These are phyloP conservation scores for Haliclona indistincta DNA, from an alignment of 37 sponge, comb jelly and placozoan genomes.

Conservation along the genomic window DNA sequence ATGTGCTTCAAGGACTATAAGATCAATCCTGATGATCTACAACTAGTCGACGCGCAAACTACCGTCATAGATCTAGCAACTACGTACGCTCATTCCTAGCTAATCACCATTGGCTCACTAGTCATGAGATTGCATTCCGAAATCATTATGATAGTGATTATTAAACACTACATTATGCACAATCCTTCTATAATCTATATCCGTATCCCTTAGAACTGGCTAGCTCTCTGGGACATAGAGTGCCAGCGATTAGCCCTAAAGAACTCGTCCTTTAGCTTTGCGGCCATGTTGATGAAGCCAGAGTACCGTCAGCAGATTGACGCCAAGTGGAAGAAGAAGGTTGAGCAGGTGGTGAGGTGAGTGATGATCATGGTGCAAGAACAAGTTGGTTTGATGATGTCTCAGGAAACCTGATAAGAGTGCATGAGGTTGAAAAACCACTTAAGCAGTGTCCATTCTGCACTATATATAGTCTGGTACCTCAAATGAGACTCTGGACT, in stretches of 20 bases:
- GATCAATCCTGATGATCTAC: conserved; percentile 5
- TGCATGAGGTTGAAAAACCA: conserved; percentile 83
- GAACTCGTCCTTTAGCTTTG: conserved; percentile 87
- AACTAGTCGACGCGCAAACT: not conserved
- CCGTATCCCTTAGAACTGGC: too few relatives aligned
- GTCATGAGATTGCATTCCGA: too few relatives aligned
- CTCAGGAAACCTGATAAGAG: conserved; percentile 88
- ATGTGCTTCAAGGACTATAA: conserved; percentile 32
- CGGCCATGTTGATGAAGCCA: conserved; percentile 94
- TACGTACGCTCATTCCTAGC: too few relatives aligned
- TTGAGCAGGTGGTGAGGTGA: conserved; percentile 96
- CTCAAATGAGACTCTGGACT: conserved; percentile 86
- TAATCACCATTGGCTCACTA: too few relatives aligned
- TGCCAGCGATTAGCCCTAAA: conserved; percentile 90
- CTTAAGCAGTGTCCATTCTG: conserved; percentile 88
- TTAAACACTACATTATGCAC: too few relatives aligned
- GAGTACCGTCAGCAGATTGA: conserved; percentile 94
- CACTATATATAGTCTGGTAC: conserved; percentile 49
- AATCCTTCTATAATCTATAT: too few relatives aligned
- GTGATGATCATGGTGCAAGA: not conserved
- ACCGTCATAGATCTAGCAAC: too few relatives aligned
- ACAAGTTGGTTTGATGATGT: not conserved
- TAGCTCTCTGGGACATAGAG: too few relatives aligned
- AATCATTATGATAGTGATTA: too few relatives aligned
- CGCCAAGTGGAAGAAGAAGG: conserved; percentile 94